These are phyloP conservation scores for Erythrocercus mccallii DNA, from an alignment of 2,113 vertebrate genomes.

Conservation along the genomic window DNA sequence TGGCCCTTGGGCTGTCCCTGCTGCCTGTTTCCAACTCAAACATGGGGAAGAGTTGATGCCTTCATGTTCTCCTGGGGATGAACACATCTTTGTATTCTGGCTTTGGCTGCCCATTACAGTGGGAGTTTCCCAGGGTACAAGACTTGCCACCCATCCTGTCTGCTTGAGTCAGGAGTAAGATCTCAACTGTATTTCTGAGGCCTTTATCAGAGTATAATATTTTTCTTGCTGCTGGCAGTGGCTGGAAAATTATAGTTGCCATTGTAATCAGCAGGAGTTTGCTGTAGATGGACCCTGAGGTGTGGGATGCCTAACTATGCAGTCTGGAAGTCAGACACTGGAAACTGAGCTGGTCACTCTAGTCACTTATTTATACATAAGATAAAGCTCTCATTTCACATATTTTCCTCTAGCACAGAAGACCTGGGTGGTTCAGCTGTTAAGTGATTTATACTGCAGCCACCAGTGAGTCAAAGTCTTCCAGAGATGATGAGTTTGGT, in stretches of 20 bases:
- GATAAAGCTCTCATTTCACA: neutral
- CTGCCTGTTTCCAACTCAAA: neutral
- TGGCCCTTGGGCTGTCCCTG: neutral
- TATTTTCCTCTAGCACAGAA: neutral
- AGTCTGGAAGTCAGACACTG: neutral
- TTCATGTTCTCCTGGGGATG: neutral
- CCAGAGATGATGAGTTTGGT: neutral
- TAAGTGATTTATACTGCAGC: neutral
- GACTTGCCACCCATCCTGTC: rapidly evolving
- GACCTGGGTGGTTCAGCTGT: neutral
- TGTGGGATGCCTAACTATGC: neutral
- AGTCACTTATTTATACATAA: neutral
- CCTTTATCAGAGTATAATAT: neutral
- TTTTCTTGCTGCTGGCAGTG: neutral
- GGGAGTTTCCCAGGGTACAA: neutral
- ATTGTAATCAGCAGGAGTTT: neutral
- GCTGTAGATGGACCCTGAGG: neutral
- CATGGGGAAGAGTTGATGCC: rapidly evolving
- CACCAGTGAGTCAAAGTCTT: neutral
- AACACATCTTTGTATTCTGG: neutral
- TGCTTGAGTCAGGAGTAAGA: neutral
- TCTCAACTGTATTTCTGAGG: neutral
- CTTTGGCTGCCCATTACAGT: neutral
- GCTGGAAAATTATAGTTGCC: neutral
- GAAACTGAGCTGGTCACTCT: neutral